Evolutionary conservation across 2,888 invertebrate genomes (phyloP).

Genomic region (Thecophora atra): DNA sequence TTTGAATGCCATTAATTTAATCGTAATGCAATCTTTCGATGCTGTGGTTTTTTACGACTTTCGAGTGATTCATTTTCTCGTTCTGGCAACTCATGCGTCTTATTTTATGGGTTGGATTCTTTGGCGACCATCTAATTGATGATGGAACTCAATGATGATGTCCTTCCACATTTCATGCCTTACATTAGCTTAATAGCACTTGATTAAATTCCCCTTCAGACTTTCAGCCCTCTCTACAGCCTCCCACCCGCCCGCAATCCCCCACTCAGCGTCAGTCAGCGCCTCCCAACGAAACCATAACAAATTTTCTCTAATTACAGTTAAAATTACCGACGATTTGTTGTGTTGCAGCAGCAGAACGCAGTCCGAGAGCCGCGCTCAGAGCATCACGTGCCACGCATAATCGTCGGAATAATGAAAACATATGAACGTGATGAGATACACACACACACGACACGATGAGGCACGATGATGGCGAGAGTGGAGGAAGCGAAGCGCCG

Average conservation of each 20-base stretch:
- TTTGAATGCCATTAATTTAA: too few species aligned
- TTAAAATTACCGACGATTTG: conserved; percentile 25
- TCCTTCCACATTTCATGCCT: conserved; percentile 1
- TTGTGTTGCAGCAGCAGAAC: neutral
- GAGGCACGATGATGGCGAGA: neutral
- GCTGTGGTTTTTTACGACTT: too few species aligned
- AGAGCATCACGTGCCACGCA: conserved; percentile 37
- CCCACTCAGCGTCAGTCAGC: neutral
- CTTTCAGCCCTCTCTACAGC: neutral
- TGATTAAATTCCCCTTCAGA: conserved; percentile 7
- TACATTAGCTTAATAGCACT: conserved; percentile 15
- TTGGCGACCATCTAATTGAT: neutral
- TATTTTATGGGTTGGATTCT: neutral
- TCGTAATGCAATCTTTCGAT: too few species aligned
- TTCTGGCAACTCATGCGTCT: too few species aligned
- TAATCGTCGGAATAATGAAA: conserved; percentile 35
- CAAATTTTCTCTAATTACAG: conserved; percentile 32
- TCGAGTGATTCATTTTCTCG: too few species aligned
- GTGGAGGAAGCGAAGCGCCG: neutral
- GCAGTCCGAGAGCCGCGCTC: neutral
- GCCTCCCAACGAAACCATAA: conserved; percentile 16
- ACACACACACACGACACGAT: neutral
- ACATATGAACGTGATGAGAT: conserved; percentile 30
- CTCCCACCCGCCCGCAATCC: neutral
- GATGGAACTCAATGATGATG: neutral